These are phyloP conservation scores for Erythrocebus patas DNA, from an alignment of 2,113 vertebrate genomes.

Conservation along the genomic window DNA sequence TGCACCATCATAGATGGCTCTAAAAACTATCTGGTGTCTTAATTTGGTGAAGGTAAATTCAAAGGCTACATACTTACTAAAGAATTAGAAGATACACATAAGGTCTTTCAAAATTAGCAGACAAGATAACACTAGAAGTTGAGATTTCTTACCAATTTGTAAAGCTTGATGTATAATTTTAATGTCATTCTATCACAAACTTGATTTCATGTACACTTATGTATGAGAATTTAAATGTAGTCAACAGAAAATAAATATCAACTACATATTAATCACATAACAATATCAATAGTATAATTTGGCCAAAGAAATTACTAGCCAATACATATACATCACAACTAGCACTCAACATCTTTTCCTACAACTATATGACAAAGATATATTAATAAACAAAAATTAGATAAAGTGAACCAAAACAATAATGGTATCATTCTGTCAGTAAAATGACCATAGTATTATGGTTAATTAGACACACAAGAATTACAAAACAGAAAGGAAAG, in stretches of 20 bases:
- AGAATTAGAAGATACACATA: neutral
- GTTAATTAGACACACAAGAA: neutral
- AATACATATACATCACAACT: neutral
- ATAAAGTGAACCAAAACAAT: neutral
- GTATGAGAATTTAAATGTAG: neutral
- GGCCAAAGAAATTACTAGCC: neutral
- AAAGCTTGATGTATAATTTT: slow-evolving; percentile 6
- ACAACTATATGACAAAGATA: neutral
- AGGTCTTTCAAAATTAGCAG: neutral
- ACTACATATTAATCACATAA: neutral
- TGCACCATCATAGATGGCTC: neutral
- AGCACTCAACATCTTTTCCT: neutral
- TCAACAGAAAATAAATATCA: neutral
- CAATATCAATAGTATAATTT: neutral
- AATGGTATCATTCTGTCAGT: neutral
- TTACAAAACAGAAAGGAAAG: neutral
- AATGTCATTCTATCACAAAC: neutral
- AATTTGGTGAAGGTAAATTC: neutral
- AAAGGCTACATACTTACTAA: neutral
- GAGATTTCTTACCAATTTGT: neutral
- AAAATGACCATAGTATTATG: neutral
- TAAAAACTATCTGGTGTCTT: neutral
- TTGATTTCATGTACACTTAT: neutral
- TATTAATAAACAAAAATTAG: neutral
- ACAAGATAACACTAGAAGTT: neutral